A percentile compares a stretch with the other conserved stretches of the same genome.
Conservation (phyloP, 2,797 vertebrate genomes). For the Acrossocheilus wenchowensis region DNA sequence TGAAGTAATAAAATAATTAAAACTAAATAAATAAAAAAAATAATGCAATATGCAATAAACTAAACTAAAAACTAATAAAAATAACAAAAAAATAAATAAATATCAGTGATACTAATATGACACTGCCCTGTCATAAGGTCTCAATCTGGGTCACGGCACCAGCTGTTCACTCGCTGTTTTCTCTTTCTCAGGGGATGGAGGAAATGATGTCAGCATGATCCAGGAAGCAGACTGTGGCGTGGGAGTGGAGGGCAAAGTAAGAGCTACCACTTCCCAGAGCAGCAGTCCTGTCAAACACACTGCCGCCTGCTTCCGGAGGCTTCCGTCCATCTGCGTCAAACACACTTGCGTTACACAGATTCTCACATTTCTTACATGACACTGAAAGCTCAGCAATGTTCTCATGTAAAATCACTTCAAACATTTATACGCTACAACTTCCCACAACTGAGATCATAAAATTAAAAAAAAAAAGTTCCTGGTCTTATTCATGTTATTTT, state of each 20-base stretch:
- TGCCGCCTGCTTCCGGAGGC: slow-evolving; percentile 46
- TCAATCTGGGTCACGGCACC: slow-evolving; percentile 38
- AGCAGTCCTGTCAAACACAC: slow-evolving; percentile 15
- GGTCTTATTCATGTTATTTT: background rate
- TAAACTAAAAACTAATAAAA: background rate
- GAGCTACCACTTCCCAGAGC: slow-evolving; percentile 60
- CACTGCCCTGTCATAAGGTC: background rate
- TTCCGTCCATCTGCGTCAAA: slow-evolving; percentile 62
- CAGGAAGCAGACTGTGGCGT: slow-evolving; percentile 98
- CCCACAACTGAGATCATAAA: background rate
- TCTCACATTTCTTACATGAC: slow-evolving; percentile 34
- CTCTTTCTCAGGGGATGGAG: slow-evolving; percentile 90
- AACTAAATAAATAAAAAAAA: background rate
- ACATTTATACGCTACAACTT: background rate
- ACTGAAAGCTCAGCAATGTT: background rate
- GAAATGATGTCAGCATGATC: slow-evolving; percentile 99
- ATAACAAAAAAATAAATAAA: too few relatives aligned
- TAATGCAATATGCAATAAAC: too few relatives aligned
- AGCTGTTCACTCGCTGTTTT: slow-evolving; percentile 66
- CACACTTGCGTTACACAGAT: slow-evolving; percentile 13
- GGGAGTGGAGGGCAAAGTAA: slow-evolving; percentile 98
- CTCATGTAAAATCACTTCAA: background rate
- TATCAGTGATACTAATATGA: background rate
- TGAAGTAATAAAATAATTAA: background rate
- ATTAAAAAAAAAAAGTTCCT: background rate